Evolutionary conservation across 2,888 invertebrate species (phyloP).

Genomic region (Mythimna impura): DNA sequence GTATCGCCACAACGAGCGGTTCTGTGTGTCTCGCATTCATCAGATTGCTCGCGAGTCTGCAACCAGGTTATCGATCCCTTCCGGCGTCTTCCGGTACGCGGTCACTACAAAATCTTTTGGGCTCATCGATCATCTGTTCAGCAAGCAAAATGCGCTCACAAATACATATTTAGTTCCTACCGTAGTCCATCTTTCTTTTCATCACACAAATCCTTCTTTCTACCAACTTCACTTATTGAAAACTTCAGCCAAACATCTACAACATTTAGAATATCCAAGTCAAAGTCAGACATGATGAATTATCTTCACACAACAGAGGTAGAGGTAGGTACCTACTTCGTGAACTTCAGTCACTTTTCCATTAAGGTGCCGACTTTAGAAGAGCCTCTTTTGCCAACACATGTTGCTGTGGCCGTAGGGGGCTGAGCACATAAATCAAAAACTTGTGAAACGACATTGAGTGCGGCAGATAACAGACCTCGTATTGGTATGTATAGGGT

Average conservation of each 20-base stretch:
- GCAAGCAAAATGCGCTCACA: too few species aligned
- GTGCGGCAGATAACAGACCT: conserved; percentile 60
- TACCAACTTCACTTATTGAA: neutral
- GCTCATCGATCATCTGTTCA: neutral
- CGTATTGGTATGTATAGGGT: conserved; percentile 53
- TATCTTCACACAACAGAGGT: conserved; percentile 44
- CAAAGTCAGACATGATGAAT: conserved; percentile 47
- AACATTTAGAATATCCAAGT: conserved; percentile 15
- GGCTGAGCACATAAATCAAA: conserved; percentile 79
- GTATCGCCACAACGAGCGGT: too few species aligned
- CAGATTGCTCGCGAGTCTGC: too few species aligned
- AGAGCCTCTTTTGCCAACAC: conserved; percentile 39
- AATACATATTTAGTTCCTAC: neutral
- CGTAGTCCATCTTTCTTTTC: neutral
- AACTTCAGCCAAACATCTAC: conserved; percentile 1
- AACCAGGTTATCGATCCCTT: too few species aligned
- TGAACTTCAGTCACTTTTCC: conserved; percentile 58
- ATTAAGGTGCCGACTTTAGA: conserved; percentile 50
- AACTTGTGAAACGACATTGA: conserved; percentile 80
- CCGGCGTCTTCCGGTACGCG: too few species aligned
- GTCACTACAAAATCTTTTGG: too few species aligned
- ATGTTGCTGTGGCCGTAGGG: conserved; percentile 49
- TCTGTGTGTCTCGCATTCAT: too few species aligned
- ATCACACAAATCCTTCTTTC: neutral
- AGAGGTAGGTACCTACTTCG: conserved; percentile 34